These are phyloP conservation scores for Campopleginae sp. DNA, from an alignment of 2,888 invertebrate genomes.

Conservation along the genomic window DNA sequence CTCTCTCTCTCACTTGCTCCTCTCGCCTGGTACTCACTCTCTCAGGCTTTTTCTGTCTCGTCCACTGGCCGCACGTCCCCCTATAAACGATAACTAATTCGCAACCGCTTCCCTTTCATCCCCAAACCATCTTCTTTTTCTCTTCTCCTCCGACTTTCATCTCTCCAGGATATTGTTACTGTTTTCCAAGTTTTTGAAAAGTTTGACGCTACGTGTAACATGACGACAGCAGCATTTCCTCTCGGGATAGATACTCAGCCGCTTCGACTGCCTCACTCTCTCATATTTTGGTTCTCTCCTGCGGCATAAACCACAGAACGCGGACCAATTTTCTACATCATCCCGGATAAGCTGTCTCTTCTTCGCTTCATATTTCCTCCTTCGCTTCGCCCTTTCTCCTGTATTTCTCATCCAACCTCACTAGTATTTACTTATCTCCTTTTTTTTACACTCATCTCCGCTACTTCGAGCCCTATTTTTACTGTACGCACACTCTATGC, in stretches of 20 bases:
- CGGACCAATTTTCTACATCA: slow-evolving; percentile 29
- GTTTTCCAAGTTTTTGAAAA: slow-evolving; percentile 77
- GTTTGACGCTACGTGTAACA: slow-evolving; percentile 72
- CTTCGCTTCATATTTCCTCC: slow-evolving; percentile 17
- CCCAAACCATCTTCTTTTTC: neutral
- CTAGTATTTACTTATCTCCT: slow-evolving; percentile 26
- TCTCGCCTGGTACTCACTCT: slow-evolving; percentile 19
- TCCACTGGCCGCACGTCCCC: slow-evolving; percentile 65
- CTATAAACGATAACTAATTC: slow-evolving; percentile 84
- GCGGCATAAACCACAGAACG: slow-evolving; percentile 32
- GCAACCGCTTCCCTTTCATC: slow-evolving; percentile 52
- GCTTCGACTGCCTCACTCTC: neutral
- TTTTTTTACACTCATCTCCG: slow-evolving; percentile 29
- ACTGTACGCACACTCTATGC: neutral
- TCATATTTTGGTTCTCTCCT: neutral
- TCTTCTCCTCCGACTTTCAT: slow-evolving; percentile 2
- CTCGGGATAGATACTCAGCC: slow-evolving; percentile 18
- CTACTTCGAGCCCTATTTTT: neutral
- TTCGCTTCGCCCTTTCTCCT: slow-evolving; percentile 15
- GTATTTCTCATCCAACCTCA: slow-evolving; percentile 35
- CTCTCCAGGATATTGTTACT: slow-evolving; percentile 80
- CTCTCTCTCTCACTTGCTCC: neutral
- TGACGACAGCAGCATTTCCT: slow-evolving; percentile 53
- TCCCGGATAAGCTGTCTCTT: slow-evolving; percentile 57
- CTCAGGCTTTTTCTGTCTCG: slow-evolving; percentile 63